These are phyloP conservation scores for Mnemiopsis leidyi DNA, from an alignment of 37 sponge, comb jelly and placozoan genomes.

Conservation along the genomic window DNA sequence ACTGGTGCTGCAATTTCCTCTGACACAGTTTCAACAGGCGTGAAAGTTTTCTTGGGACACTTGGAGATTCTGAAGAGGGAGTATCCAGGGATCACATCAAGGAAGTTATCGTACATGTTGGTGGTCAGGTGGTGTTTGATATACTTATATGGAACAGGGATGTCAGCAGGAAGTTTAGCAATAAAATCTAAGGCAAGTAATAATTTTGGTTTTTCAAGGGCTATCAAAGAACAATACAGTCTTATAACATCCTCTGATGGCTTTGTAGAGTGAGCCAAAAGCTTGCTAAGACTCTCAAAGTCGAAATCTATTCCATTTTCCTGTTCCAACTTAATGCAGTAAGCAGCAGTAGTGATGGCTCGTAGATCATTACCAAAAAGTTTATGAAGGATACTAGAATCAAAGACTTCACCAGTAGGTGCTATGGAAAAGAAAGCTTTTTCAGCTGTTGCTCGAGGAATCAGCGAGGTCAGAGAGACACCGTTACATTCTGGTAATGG, in stretches of 20 bases:
- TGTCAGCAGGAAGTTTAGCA: not conserved
- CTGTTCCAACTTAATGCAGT: conserved; percentile 14
- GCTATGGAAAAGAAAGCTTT: conserved; percentile 25
- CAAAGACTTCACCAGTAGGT: conserved; percentile 36
- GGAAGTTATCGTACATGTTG: conserved; percentile 44
- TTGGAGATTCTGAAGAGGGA: not conserved
- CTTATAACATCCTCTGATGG: conserved; percentile 16
- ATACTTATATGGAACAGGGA: conserved; percentile 58
- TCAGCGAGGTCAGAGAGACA: conserved; percentile 4
- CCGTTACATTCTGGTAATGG: not conserved
- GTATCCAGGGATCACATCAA: not conserved
- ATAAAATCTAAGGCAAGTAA: conserved; percentile 37
- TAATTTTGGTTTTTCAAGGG: conserved; percentile 51
- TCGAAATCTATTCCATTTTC: conserved; percentile 4
- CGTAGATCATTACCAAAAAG: conserved; percentile 24
- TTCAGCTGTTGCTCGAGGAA: conserved; percentile 23
- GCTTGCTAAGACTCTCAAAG: not conserved
- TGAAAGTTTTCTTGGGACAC: not conserved
- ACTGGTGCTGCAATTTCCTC: not conserved
- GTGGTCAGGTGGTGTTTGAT: not conserved
- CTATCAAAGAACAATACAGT: conserved; percentile 27
- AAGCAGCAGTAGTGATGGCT: not conserved
- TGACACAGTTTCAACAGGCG: not conserved
- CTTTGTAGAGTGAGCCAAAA: not conserved
- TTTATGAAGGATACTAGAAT: conserved; percentile 11